A percentile compares a stretch with the other conserved stretches of the same genome.
These are phyloP conservation scores for Brachirus orientalis DNA, from an alignment of 2,113 vertebrate genomes.

Conservation along the genomic window DNA sequence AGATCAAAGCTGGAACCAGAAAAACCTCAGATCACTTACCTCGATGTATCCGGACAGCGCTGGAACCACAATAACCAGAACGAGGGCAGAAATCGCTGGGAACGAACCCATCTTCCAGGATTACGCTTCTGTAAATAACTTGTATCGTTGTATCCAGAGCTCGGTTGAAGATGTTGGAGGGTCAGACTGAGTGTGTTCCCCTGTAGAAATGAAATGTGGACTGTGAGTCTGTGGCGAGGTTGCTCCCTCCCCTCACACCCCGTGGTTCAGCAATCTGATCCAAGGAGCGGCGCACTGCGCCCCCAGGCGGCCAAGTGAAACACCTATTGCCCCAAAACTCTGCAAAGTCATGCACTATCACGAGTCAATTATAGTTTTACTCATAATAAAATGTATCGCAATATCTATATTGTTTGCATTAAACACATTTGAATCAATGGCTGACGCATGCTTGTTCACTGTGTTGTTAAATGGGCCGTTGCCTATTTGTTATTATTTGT, in stretches of 20 bases:
- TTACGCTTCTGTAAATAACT: conserved; percentile 54
- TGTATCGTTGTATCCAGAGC: conserved; percentile 60
- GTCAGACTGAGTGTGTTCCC: conserved; percentile 24
- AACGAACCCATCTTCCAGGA: conserved; percentile 77
- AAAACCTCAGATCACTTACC: conserved; percentile 73
- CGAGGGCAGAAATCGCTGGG: conserved; percentile 74
- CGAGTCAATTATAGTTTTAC: too few relatives aligned
- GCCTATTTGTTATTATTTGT: too few relatives aligned
- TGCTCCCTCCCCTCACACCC: conserved; percentile 48
- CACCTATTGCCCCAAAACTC: background rate
- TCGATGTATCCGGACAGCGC: conserved; percentile 86
- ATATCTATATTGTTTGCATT: too few relatives aligned
- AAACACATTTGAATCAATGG: too few relatives aligned
- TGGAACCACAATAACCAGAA: conserved; percentile 82
- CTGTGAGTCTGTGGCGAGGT: conserved; percentile 35
- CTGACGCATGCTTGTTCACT: too few relatives aligned
- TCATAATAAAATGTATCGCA: too few relatives aligned
- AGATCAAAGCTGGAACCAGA: background rate
- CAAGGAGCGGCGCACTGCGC: conserved; percentile 33
- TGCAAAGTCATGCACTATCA: too few relatives aligned
- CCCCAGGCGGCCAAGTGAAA: conserved; percentile 45
- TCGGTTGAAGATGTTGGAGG: conserved; percentile 36
- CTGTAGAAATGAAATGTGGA: conserved; percentile 66
- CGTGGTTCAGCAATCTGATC: background rate
- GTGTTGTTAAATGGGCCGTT: too few relatives aligned